Conservation (phyloP, 1,140 invertebrate species). For the Pogonomyrmex californicus region DNA sequence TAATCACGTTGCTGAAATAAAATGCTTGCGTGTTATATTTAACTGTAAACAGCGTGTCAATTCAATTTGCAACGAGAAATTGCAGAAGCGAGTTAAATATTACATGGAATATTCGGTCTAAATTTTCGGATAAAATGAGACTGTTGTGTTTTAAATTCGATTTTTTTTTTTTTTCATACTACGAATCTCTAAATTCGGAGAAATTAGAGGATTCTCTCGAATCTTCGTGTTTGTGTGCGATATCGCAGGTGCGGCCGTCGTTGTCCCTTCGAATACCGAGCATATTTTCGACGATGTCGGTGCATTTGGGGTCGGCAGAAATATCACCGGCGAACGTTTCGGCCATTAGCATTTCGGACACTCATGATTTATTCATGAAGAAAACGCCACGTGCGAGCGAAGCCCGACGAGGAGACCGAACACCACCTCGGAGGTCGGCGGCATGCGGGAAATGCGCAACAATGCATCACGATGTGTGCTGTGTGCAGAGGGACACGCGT, state of each 20-base stretch:
- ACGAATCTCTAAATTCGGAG: neutral
- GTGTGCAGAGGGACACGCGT: conserved; percentile 48
- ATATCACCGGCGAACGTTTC: conserved; percentile 68
- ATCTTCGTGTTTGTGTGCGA: neutral
- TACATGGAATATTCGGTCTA: neutral
- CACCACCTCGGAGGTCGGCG: neutral
- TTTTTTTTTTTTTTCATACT: neutral
- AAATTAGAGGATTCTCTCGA: conserved; percentile 9
- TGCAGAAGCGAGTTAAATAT: neutral
- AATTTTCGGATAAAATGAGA: conserved; percentile 4
- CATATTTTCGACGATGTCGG: conserved; percentile 69
- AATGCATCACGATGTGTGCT: conserved; percentile 73
- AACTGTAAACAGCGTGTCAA: no score
- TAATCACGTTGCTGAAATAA: neutral
- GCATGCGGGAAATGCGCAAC: conserved; percentile 62
- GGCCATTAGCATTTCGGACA: conserved; percentile 75
- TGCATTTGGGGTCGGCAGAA: conserved; percentile 65
- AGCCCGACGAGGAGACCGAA: conserved; percentile 16
- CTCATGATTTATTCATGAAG: conserved; percentile 77
- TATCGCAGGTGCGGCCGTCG: conserved; percentile 1
- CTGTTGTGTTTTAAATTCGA: neutral
- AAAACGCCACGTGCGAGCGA: conserved; percentile 53
- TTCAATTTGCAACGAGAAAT: neutral
- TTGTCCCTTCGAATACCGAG: conserved; percentile 48
- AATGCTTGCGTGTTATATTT: neutral